These are phyloP conservation scores for Coregonus suidteri DNA, from an alignment of 2,797 vertebrate species.

Conservation along the genomic window DNA sequence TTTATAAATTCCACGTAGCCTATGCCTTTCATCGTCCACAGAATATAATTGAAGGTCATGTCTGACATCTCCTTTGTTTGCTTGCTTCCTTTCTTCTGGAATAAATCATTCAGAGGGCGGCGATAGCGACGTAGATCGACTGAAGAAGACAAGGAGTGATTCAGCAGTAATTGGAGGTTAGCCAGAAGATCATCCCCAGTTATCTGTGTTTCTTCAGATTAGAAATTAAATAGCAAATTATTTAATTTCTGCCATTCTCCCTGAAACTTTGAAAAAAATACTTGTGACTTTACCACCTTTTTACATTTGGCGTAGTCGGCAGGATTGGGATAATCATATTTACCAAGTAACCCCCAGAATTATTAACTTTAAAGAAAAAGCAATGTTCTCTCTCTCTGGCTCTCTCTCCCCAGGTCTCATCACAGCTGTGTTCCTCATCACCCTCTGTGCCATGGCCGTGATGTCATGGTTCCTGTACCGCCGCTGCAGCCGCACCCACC, in stretches of 20 bases:
- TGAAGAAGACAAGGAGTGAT: conserved; percentile 64
- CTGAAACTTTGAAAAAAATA: background rate
- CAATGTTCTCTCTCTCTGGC: background rate
- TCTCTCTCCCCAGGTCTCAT: conserved; percentile 77
- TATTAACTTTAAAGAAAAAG: background rate
- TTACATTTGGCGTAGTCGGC: background rate
- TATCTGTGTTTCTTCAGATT: background rate
- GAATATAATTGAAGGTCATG: background rate
- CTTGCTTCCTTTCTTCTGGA: conserved; percentile 8
- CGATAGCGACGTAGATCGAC: conserved; percentile 72
- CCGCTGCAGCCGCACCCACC: conserved; percentile 70
- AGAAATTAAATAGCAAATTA: background rate
- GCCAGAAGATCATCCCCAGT: background rate
- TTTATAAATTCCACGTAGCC: background rate
- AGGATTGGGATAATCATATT: background rate
- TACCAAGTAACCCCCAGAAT: background rate
- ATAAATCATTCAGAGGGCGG: conserved; percentile 42
- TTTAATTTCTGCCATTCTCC: background rate
- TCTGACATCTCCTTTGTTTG: background rate
- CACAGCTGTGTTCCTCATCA: conserved; percentile 82
- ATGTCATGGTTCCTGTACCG: conserved; percentile 82
- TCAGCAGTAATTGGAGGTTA: conserved; percentile 4
- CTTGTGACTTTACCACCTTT: background rate
- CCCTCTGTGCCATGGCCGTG: conserved; percentile 78
- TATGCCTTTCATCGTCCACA: background rate